Evolutionary conservation across 2,797 vertebrate species (phyloP).

Genomic region (Lepilemur ruficaudatus): DNA sequence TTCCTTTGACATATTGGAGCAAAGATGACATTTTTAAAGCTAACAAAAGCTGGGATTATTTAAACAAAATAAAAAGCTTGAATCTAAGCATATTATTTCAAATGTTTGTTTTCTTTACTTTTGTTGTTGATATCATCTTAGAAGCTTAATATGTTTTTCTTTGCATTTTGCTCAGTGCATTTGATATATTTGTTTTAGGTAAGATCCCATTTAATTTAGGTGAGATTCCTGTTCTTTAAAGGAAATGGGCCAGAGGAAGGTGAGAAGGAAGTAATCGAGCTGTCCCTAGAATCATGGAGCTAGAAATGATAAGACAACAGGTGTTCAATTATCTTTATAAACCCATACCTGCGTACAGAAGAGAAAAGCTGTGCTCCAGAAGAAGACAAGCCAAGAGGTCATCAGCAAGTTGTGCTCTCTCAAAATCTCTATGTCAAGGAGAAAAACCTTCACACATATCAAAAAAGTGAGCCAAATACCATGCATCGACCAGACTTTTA

Average conservation of each 20-base stretch:
- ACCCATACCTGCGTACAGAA: background rate
- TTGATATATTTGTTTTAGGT: background rate
- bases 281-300: background rate
- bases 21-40: conserved; percentile 13
- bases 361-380: background rate
- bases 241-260: background rate
- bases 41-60: conserved; percentile 47
- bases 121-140: background rate
- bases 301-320: background rate
- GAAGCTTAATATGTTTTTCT: background rate
- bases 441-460: background rate
- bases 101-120: conserved; percentile 49
- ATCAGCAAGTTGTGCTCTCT: background rate
- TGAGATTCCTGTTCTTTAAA: conserved; percentile 16
- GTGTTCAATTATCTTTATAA: background rate
- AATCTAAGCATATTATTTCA: conserved; percentile 5
- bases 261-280: background rate
- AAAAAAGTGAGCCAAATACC: background rate
- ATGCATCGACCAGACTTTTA: background rate
- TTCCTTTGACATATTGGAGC: background rate
- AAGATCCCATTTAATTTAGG: background rate
- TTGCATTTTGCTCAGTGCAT: background rate
- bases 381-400: background rate
- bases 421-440: background rate
- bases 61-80: background rate